phyloP scores from a whole-genome alignment of 1,140 invertebrate genomes.

The Scaptomyza montana region DNA sequence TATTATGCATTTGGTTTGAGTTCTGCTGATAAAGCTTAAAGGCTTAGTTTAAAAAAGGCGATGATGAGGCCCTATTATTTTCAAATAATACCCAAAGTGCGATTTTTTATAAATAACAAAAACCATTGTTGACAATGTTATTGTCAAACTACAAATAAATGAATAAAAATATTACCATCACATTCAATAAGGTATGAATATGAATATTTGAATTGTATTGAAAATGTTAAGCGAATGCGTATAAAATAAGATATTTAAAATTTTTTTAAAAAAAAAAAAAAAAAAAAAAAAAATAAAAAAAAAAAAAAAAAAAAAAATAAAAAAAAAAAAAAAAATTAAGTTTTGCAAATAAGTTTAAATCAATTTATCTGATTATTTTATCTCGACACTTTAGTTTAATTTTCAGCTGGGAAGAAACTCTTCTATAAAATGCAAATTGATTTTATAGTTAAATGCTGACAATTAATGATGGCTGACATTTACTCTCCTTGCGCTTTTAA shows the following conservation, averaged over 20 bases:
- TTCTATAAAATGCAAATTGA: neutral
- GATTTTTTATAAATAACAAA: neutral
- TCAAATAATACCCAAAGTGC: neutral
- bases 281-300: too few species aligned
- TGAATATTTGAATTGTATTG: too few species aligned
- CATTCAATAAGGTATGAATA: too few species aligned
- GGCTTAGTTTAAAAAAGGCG: neutral
- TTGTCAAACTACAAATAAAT: neutral
- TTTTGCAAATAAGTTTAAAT: too few species aligned
- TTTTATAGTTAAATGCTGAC: neutral
- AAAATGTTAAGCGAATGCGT: too few species aligned
- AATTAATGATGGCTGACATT: neutral
- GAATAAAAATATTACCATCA: neutral
- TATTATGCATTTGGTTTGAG: neutral
- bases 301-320: too few species aligned
- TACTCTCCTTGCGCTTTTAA: slow-evolving; percentile 26
- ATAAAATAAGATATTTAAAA: too few species aligned
- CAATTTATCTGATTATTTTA: too few species aligned
- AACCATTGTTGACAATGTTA: neutral
- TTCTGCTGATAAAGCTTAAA: neutral
- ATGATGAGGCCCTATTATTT: neutral
- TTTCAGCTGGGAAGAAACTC: neutral
- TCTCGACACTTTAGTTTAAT: too few species aligned
- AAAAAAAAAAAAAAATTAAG: too few species aligned
- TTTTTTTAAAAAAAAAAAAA: too few species aligned